phyloP scores from a whole-genome alignment of 2,797 vertebrate species.

The Corythornis leucogaster region DNA sequence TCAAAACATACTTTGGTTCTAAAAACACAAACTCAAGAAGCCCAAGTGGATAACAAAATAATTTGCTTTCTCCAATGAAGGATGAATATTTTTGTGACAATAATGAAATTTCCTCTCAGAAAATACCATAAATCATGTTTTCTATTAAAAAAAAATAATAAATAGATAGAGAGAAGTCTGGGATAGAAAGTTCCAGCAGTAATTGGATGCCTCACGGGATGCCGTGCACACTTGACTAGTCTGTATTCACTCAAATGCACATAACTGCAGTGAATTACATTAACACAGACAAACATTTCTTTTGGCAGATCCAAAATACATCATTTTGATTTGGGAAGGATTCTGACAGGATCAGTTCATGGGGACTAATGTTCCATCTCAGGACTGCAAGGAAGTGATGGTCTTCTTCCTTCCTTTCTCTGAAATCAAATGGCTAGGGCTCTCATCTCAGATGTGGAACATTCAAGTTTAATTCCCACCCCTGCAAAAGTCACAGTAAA shows the following conservation, averaged over 20 bases:
- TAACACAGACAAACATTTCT: neutral
- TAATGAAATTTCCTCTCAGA: neutral
- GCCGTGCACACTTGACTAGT: neutral
- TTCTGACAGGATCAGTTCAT: neutral
- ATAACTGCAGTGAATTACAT: neutral
- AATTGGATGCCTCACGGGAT: neutral
- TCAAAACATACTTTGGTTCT: neutral
- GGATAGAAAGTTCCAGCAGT: neutral
- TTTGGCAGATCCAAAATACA: conserved; percentile 5
- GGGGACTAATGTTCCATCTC: neutral
- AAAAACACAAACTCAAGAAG: neutral
- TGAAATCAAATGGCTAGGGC: rapidly evolving
- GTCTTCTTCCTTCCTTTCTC: neutral
- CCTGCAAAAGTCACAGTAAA: neutral
- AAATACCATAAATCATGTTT: neutral
- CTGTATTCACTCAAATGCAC: neutral
- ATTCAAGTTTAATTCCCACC: neutral
- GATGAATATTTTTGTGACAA: neutral
- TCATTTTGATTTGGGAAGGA: neutral
- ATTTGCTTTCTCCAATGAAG: neutral
- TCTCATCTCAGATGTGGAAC: neutral
- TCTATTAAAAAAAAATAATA: neutral
- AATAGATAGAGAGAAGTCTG: neutral
- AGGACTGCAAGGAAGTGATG: neutral
- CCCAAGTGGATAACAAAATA: conserved; percentile 18